phyloP scores from a whole-genome alignment of 2,888 invertebrate species.

The Abscondita cerata region DNA sequence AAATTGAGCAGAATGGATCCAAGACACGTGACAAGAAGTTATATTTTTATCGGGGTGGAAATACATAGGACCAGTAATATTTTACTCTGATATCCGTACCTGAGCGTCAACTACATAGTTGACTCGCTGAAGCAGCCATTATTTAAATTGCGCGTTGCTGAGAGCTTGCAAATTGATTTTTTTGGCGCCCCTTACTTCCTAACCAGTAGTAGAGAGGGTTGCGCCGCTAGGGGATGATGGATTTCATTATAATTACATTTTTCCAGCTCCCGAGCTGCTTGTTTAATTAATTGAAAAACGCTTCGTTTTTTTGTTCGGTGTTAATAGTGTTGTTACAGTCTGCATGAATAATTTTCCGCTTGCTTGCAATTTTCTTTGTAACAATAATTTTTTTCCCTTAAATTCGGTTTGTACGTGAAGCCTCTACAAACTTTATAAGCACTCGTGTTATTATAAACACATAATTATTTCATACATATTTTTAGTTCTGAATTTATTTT shows the following conservation, averaged over 20 bases:
- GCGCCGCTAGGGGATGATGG: slow-evolving; percentile 49
- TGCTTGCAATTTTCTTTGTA: slow-evolving; percentile 16
- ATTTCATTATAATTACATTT: slow-evolving; percentile 57
- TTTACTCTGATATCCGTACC: slow-evolving; percentile 33
- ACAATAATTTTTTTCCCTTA: slow-evolving; percentile 9
- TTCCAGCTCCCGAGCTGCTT: slow-evolving; percentile 48
- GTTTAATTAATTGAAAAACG: slow-evolving; percentile 53
- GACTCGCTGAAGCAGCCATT: slow-evolving; percentile 49
- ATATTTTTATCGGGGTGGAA: slow-evolving; percentile 52
- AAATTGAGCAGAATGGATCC: slow-evolving; percentile 55
- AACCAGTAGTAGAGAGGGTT: slow-evolving; percentile 35
- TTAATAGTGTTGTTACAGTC: slow-evolving; percentile 47
- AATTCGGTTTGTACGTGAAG: slow-evolving; percentile 11
- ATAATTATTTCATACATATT: too few species aligned
- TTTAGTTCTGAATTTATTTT: too few species aligned
- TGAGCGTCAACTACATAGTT: slow-evolving; percentile 35
- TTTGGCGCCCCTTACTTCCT: slow-evolving; percentile 46
- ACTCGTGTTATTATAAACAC: too few species aligned
- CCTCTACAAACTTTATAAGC: slow-evolving; percentile 5
- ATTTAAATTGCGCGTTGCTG: slow-evolving; percentile 55
- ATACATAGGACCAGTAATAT: slow-evolving; percentile 37
- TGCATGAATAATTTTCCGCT: slow-evolving; percentile 42
- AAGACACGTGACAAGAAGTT: slow-evolving; percentile 54
- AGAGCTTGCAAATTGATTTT: slow-evolving; percentile 56
- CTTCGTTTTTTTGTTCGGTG: slow-evolving; percentile 43